phyloP scores from a whole-genome alignment of 92 coral and sea anemone genomes.

The Umimayanthus kanabou region DNA sequence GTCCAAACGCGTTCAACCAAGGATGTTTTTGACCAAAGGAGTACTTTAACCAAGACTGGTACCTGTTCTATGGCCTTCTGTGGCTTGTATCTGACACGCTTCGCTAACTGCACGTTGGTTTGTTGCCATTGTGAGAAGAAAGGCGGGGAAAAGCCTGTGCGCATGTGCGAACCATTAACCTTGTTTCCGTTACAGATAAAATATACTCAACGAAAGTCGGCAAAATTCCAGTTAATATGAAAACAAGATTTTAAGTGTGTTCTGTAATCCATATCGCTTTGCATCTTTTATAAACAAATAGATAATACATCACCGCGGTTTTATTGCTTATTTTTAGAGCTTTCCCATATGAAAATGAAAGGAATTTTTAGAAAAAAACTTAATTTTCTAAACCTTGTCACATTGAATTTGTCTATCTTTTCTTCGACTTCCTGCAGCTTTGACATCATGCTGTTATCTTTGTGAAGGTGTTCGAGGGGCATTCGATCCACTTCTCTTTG shows the following conservation, averaged over 20 bases:
- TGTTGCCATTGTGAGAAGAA: not conserved
- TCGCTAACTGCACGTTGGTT: not conserved
- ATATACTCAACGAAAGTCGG: not conserved
- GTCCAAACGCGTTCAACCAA: not conserved
- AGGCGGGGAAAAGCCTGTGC: not conserved
- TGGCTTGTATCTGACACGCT: not conserved
- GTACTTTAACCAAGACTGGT: not conserved
- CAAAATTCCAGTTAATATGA: not conserved
- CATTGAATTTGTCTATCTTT: too few relatives aligned
- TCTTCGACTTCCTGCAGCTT: too few relatives aligned
- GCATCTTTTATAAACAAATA: too few relatives aligned
- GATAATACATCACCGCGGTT: not conserved
- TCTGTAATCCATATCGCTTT: not conserved
- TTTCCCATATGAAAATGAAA: too few relatives aligned
- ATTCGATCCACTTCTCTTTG: too few relatives aligned
- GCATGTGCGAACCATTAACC: not conserved
- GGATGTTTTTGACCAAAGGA: not conserved
- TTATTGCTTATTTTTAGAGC: too few relatives aligned
- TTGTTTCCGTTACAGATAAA: too few relatives aligned
- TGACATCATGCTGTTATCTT: too few relatives aligned
- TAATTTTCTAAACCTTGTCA: too few relatives aligned
- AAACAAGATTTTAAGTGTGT: not conserved
- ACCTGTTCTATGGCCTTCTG: not conserved
- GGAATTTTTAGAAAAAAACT: too few relatives aligned
- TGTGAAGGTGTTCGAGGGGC: too few relatives aligned